Conservation (phyloP, 2,888 invertebrate species). For the Caenorhabditis sinica region DNA sequence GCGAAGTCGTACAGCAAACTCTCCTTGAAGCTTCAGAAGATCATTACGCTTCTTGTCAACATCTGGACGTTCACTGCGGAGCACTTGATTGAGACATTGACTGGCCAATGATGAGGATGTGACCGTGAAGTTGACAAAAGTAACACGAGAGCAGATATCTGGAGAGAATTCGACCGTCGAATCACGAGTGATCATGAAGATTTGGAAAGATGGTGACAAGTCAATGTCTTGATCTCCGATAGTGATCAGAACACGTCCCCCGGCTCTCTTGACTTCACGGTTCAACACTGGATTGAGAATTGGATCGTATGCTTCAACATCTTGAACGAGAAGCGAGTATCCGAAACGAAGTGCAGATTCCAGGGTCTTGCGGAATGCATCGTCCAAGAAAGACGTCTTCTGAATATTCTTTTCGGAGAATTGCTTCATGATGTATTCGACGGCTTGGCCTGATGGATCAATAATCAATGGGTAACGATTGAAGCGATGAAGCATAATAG, state of each 20-base stretch:
- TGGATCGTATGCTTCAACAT: slow-evolving; percentile 99
- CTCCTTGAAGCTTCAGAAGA: slow-evolving; percentile 96
- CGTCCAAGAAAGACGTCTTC: slow-evolving; percentile 92
- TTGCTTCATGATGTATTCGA: slow-evolving; percentile 98
- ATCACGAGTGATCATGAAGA: slow-evolving; percentile 97
- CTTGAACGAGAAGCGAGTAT: slow-evolving; percentile 97
- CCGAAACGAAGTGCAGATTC: slow-evolving; percentile 98
- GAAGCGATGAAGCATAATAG: slow-evolving; percentile 93
- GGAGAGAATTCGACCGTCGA: slow-evolving; percentile 99
- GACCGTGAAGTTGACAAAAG: slow-evolving; percentile 99
- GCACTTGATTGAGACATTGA: slow-evolving; percentile 95
- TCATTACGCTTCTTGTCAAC: slow-evolving; percentile 99
- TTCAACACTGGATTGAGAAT: slow-evolving; percentile 98
- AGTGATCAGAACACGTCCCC: slow-evolving; percentile 97
- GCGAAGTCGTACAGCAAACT: slow-evolving; percentile 95
- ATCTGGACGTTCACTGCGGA: slow-evolving; percentile 98
- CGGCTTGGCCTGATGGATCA: slow-evolving; percentile 99
- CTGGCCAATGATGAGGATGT: slow-evolving; percentile 97
- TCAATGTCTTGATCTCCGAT: slow-evolving; percentile 99
- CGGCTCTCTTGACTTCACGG: slow-evolving; percentile 90
- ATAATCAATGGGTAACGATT: slow-evolving; percentile 99
- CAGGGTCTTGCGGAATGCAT: slow-evolving; percentile 97
- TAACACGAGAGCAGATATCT: slow-evolving; percentile 98
- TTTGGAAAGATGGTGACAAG: slow-evolving; percentile 98
- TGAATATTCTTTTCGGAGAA: slow-evolving; percentile 90